Conservation (phyloP, 2,113 vertebrate species). For the Chamaea fasciata region DNA sequence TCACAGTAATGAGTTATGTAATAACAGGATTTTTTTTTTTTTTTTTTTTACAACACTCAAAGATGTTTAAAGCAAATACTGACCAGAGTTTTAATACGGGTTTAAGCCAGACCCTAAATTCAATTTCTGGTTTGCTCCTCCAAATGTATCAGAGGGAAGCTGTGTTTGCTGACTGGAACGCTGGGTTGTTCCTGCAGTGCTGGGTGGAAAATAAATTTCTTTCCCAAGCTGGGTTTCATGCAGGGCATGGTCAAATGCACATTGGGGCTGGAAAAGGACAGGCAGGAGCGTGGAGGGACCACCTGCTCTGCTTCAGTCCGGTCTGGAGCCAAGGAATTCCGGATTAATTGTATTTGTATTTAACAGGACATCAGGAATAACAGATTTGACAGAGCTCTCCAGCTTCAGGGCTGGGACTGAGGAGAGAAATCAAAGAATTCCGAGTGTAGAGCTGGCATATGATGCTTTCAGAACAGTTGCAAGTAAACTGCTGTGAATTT, state of each 20-base stretch:
- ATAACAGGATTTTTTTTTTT: not conserved
- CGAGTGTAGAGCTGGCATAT: rapidly evolving
- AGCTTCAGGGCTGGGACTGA: not conserved
- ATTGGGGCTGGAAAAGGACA: not conserved
- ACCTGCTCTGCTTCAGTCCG: rapidly evolving
- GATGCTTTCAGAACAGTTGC: not conserved
- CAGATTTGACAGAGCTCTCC: not conserved
- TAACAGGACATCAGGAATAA: not conserved
- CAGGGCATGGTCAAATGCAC: not conserved
- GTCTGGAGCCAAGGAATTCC: not conserved
- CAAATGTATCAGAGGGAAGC: not conserved
- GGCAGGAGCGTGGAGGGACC: rapidly evolving
- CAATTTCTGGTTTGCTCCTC: not conserved
- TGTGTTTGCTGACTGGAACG: not conserved
- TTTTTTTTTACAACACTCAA: not conserved
- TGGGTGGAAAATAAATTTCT: no score
- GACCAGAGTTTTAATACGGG: rapidly evolving
- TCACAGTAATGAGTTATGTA: not conserved
- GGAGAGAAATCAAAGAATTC: not conserved
- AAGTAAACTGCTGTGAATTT: not conserved
- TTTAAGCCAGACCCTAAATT: not conserved
- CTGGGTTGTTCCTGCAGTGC: not conserved
- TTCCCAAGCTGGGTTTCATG: not conserved
- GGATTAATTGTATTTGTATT: not conserved
- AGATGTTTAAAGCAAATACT: not conserved